These are phyloP conservation scores for Aleiodes sp. DNA, from an alignment of 1,140 invertebrate species.

Conservation along the genomic window DNA sequence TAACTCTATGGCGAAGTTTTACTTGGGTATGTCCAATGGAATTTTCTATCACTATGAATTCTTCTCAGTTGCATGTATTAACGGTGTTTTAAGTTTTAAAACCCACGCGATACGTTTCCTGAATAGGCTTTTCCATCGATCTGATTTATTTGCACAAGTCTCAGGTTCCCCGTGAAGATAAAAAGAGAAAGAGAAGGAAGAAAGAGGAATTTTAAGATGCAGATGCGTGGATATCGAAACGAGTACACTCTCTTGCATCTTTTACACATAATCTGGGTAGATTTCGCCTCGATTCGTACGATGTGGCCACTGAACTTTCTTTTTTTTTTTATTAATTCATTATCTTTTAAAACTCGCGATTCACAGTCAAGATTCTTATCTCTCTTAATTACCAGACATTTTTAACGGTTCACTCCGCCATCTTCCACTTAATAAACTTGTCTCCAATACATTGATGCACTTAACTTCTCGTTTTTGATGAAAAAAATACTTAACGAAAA, in stretches of 20 bases:
- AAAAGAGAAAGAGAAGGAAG: no score
- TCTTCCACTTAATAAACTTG: constrained; percentile 25
- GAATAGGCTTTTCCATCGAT: constrained; percentile 36
- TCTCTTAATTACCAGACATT: constrained; percentile 54
- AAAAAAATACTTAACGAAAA: constrained; percentile 42
- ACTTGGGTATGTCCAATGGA: no score
- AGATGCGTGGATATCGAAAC: no score
- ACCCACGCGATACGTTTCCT: constrained; percentile 8
- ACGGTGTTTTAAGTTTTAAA: no score
- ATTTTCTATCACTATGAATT: no score
- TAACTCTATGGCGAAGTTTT: no score
- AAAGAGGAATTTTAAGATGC: no score
- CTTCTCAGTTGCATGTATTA: no score
- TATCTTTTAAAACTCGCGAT: constrained; percentile 37
- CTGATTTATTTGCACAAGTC: constrained; percentile 40
- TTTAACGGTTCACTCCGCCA: constrained; percentile 43
- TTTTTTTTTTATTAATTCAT: background rate
- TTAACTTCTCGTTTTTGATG: constrained; percentile 20
- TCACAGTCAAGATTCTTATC: constrained; percentile 53
- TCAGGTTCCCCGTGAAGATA: background rate
- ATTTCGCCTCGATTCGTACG: no score
- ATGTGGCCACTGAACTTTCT: background rate
- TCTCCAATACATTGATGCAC: background rate
- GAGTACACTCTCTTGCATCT: no score
- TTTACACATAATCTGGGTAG: background rate